Percentiles rank a stretch among this genome's conserved stretches.
Evolutionary conservation across 2,888 invertebrate species (phyloP).

Genomic region (Eudasyphora cyanicolor): DNA sequence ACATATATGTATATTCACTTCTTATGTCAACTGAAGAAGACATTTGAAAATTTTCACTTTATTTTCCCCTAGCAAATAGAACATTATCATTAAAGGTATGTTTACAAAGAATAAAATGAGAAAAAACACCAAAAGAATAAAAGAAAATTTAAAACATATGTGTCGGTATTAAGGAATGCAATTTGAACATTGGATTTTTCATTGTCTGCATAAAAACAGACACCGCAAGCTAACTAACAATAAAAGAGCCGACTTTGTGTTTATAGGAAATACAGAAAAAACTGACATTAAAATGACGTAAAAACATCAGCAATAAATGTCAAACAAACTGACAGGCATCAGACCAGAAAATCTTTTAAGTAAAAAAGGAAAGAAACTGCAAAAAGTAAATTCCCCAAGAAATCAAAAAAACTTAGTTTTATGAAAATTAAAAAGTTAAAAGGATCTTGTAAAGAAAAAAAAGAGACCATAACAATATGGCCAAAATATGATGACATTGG

Average conservation of each 20-base stretch:
- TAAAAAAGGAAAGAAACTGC: neutral
- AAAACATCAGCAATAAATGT: conserved; percentile 56
- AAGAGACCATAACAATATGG: neutral
- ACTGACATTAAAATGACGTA: conserved; percentile 52
- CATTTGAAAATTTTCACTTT: neutral
- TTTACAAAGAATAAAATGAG: too few relatives aligned
- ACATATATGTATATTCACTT: neutral
- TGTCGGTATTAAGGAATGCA: neutral
- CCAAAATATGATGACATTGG: neutral
- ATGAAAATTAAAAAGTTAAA: neutral
- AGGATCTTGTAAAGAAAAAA: neutral
- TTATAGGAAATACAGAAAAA: conserved; percentile 46
- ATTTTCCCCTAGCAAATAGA: neutral
- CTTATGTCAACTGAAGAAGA: neutral
- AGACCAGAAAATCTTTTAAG: conserved; percentile 57
- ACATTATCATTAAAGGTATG: neutral
- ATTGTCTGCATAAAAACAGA: conserved; percentile 15
- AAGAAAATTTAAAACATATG: neutral
- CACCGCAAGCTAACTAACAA: conserved; percentile 40
- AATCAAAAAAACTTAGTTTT: neutral
- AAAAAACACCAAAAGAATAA: conserved; percentile 3
- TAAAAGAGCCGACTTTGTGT: conserved; percentile 50
- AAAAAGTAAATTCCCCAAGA: neutral
- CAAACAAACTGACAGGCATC: conserved; percentile 53
- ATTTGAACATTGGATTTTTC: conserved; percentile 36